A percentile compares a stretch with the other conserved stretches of the same genome.
These are phyloP conservation scores for Sebastes diaconus DNA, from an alignment of 2,797 vertebrate genomes.

Conservation along the genomic window DNA sequence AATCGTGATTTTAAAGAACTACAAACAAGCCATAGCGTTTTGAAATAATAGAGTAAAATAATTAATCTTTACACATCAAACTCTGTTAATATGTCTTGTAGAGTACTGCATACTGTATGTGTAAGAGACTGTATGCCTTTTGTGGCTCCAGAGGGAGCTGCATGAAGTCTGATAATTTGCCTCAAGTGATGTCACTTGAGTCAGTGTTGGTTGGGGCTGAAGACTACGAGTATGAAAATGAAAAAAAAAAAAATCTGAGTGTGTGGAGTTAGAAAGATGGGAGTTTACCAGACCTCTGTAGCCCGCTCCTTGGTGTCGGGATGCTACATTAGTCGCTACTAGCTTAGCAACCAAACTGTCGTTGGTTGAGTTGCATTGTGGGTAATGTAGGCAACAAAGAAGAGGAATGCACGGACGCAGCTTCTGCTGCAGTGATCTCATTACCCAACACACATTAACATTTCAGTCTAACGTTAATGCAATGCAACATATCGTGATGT, in stretches of 20 bases:
- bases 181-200: not conserved
- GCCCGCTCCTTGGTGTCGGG: fast-evolving
- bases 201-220: not conserved
- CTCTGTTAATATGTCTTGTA: fast-evolving
- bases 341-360: not conserved
- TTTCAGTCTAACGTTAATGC: not conserved
- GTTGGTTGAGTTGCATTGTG: not conserved
- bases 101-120: too few species aligned
- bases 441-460: not conserved
- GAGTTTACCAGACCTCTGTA: not conserved
- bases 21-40: too few species aligned
- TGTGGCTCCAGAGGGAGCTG: not conserved
- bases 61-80: too few species aligned
- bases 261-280: not conserved
- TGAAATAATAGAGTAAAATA: too few species aligned
- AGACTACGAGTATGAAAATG: too few species aligned
- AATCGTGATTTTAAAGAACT: not conserved
- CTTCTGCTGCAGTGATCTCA: not conserved
- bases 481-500: not conserved
- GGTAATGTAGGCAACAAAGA: not conserved
- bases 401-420: not conserved
- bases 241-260: not conserved
- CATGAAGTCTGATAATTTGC: not conserved
- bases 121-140: too few species aligned
- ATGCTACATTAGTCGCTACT: fast-evolving